phyloP scores from a whole-genome alignment of 2,797 vertebrate genomes.

The Lagothrix lagotricha region DNA sequence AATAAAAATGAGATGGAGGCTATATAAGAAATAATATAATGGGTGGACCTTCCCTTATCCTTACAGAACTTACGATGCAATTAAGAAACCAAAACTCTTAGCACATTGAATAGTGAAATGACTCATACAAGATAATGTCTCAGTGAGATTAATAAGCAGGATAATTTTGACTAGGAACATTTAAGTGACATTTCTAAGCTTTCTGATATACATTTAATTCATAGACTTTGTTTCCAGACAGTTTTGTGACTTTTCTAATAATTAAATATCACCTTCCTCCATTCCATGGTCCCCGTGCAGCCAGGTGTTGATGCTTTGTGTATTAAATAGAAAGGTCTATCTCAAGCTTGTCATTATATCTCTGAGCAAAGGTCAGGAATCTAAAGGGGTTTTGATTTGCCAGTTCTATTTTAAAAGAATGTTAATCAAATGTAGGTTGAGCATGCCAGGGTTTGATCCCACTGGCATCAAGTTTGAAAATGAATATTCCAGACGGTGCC shows the following conservation, averaged over 20 bases:
- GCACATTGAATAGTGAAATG: background rate
- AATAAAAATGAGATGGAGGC: background rate
- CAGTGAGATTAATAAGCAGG: background rate
- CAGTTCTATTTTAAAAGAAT: constrained; percentile 42
- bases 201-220: background rate
- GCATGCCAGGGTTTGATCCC: constrained; percentile 16
- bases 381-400: constrained; percentile 9
- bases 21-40: background rate
- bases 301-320: background rate
- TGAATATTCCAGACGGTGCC: constrained; percentile 8
- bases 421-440: constrained; percentile 38
- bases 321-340: background rate
- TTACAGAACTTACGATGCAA: background rate
- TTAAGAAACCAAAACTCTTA: background rate
- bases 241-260: background rate
- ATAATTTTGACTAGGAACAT: background rate
- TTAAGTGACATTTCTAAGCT: background rate
- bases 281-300: background rate
- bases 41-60: background rate
- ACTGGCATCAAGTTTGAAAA: constrained; percentile 51
- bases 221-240: background rate
- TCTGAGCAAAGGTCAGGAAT: background rate
- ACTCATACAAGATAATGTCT: background rate
- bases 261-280: background rate
- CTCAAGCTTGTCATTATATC: background rate